Percentiles rank a stretch among this genome's conserved stretches.
Conservation (phyloP, 2,113 vertebrate species). For the Miniopterus natalensis region DNA sequence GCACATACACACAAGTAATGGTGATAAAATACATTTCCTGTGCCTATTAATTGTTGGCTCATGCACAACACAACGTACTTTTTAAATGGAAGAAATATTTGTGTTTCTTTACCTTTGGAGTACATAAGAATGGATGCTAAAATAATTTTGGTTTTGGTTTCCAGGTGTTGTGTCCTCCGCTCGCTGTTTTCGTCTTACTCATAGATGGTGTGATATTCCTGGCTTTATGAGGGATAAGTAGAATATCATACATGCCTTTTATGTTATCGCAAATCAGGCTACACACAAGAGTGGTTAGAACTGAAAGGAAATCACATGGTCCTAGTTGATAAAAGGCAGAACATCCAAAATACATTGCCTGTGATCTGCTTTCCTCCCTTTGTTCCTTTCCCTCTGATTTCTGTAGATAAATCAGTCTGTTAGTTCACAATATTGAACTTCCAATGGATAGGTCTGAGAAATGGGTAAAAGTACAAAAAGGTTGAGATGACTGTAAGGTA, state of each 20-base stretch:
- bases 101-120: neutral
- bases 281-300: neutral
- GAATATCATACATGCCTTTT: conserved; percentile 22
- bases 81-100: conserved; percentile 22
- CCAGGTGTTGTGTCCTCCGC: neutral
- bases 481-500: neutral
- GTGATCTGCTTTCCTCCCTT: neutral
- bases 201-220: conserved; percentile 8
- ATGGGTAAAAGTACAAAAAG: conserved; percentile 43
- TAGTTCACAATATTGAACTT: neutral
- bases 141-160: conserved; percentile 50
- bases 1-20: neutral
- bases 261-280: conserved; percentile 35
- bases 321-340: conserved; percentile 58
- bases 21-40: neutral
- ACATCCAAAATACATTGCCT: conserved; percentile 38
- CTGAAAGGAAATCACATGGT: conserved; percentile 57
- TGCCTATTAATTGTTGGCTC: neutral
- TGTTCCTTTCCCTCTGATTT: conserved; percentile 57
- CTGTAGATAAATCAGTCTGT: conserved; percentile 42
- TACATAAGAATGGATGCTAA: conserved; percentile 15
- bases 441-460: conserved; percentile 4
- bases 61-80: neutral
- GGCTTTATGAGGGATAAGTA: neutral
- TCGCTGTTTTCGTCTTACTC: conserved; percentile 24